Conservation (phyloP, 2,113 vertebrate species). For the Gnathonemus echidnorhynchus region DNA sequence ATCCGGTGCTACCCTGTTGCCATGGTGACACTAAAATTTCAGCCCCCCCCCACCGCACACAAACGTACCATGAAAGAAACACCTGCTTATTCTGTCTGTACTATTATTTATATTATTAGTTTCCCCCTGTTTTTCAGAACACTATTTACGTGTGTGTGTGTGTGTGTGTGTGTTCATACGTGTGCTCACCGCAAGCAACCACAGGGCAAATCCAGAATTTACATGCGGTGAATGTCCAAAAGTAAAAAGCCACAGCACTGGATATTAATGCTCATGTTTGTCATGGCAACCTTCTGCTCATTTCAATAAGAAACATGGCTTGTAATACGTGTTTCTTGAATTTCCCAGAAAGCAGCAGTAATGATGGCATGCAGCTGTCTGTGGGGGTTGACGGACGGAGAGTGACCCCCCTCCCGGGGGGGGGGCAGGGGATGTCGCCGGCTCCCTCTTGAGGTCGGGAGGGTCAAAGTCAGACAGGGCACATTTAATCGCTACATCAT, state of each 20-base stretch:
- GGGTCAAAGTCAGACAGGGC: not conserved
- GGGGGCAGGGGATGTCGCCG: not conserved
- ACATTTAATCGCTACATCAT: not conserved
- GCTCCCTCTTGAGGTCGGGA: not conserved
- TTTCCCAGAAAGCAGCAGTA: not conserved
- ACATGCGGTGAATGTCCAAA: not conserved
- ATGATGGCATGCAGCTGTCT: not conserved
- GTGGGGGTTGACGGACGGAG: not conserved
- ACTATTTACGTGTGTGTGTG: not conserved
- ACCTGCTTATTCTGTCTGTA: not conserved
- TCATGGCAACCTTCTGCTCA: not conserved
- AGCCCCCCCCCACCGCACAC: not conserved
- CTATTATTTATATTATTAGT: not conserved
- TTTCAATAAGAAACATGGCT: not conserved
- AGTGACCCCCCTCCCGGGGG: no score
- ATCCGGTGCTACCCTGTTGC: not conserved
- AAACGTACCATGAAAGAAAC: not conserved
- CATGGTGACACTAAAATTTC: not conserved
- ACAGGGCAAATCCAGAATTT: not conserved
- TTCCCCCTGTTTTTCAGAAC: not conserved
- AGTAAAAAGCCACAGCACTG: not conserved
- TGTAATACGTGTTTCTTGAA: not conserved
- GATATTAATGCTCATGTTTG: not conserved
- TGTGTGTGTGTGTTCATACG: not conserved
- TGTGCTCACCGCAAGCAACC: not conserved